Evolutionary conservation across 2,113 vertebrate species (phyloP).

Genomic region (Sprattus sprattus): DNA sequence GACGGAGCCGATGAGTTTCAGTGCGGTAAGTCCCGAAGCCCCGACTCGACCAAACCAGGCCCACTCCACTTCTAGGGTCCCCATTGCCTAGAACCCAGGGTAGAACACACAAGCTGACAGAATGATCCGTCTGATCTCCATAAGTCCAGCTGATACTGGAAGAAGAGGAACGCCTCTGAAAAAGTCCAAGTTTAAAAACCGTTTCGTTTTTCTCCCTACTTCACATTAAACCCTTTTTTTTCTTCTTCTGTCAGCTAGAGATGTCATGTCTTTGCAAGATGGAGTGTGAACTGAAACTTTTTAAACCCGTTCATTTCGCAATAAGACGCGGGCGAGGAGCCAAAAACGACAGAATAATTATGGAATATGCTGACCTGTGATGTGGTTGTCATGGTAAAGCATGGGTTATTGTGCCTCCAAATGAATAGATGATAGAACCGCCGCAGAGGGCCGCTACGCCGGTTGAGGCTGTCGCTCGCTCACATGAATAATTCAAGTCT

Average conservation of each 20-base stretch:
- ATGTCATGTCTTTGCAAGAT: neutral
- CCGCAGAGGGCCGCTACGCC: neutral
- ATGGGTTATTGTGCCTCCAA: neutral
- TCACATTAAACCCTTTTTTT: neutral
- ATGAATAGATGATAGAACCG: neutral
- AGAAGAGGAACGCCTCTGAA: neutral
- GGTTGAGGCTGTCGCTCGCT: neutral
- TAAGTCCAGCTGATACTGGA: neutral
- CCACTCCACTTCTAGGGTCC: neutral
- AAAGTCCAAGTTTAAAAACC: neutral
- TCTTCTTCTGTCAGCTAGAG: neutral
- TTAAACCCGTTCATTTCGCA: neutral
- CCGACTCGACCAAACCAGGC: neutral
- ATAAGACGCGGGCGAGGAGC: neutral
- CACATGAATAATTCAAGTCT: slow-evolving; percentile 6
- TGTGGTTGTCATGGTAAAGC: neutral
- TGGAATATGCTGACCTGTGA: slow-evolving; percentile 5
- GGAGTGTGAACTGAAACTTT: neutral
- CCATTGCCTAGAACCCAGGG: neutral
- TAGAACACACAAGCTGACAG: neutral
- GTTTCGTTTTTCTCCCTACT: neutral
- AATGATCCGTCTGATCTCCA: too few relatives aligned
- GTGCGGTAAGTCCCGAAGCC: slow-evolving; percentile 72
- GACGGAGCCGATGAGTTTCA: slow-evolving; percentile 83
- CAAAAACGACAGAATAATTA: slow-evolving; percentile 10